Evolutionary conservation across 2,888 invertebrate genomes (phyloP), one percentile per base, ranked within the genome.

Genomic region (Tipula confusa): DNA sequence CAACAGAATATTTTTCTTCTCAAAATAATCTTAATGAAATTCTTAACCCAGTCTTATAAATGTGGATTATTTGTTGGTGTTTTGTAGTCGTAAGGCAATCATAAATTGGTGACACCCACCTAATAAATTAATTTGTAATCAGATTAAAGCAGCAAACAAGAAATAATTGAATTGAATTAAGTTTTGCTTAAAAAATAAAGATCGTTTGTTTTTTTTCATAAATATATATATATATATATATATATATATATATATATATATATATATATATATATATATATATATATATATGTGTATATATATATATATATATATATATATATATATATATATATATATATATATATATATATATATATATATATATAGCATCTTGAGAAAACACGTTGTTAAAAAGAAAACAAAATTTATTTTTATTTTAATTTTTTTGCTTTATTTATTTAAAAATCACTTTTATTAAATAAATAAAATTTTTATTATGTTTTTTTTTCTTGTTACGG

Each of bases 101-200:
- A 82, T 82, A 82, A 82, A 82, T 82, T 82, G 82, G 82, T 82
- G 82, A 82, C 82, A 82, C 82, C 82, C 82, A 82, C 82, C 36
- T 38, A 82, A 82, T 82, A 82, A 82, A 82, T 82, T 82, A 82
- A 82, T 82, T 82, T 82, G 82, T 82, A 82, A 82, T 82, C 33
- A 38, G 36, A 36, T 36, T 82, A 82, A 82, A 82, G 64, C 64
- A 64, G 64, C 9, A 64, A 64, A 64, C 64, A 64, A 64, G 64
- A 64, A 64, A 64, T 64, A 64, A 64, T 64, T 64, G 64, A 64
- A 64, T 64, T 64, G 64, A 64, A 64, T 64, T 43, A 15, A 43
- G 15, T 64, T 64, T 64, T 24, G 24, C 64, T 18, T 13, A 64
- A 9, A 43, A 2, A 43, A 43, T n/a, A 64, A 9, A 24, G 7